Percentiles rank a stretch among this genome's conserved stretches.
These are phyloP conservation scores for Camponotus floridanus DNA, from an alignment of 1,140 invertebrate species.

Conservation along the genomic window DNA sequence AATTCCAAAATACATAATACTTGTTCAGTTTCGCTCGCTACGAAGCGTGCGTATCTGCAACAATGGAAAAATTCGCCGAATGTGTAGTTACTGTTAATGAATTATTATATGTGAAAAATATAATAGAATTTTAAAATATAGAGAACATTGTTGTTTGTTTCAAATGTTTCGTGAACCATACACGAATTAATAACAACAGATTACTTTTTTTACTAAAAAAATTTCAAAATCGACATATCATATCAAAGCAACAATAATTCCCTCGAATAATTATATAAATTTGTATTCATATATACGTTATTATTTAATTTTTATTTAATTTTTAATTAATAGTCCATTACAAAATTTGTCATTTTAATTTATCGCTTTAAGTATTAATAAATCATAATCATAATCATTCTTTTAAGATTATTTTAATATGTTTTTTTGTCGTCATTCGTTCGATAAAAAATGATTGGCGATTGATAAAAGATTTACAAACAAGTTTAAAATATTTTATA, in stretches of 20 bases:
- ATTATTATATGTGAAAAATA: not conserved
- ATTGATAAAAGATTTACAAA: conserved; percentile 22
- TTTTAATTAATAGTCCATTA: not conserved
- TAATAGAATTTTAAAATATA: conserved; percentile 3
- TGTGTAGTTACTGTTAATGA: not conserved
- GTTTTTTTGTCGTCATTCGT: not conserved
- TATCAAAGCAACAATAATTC: not conserved
- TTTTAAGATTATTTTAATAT: not conserved
- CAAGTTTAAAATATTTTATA: not conserved
- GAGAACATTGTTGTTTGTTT: not conserved
- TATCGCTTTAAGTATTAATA: not conserved
- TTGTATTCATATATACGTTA: not conserved
- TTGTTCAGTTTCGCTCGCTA: not conserved
- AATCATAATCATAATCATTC: not conserved
- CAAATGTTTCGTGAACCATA: too few relatives aligned
- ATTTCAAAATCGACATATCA: not conserved
- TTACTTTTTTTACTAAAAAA: not conserved
- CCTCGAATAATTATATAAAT: not conserved
- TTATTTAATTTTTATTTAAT: too few relatives aligned
- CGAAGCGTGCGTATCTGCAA: not conserved
- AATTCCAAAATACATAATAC: conserved; percentile 13
- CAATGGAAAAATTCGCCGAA: not conserved
- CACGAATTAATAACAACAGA: not conserved
- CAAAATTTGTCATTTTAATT: not conserved
- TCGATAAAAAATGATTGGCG: not conserved